A percentile compares a stretch with the other conserved stretches of the same genome.
Evolutionary conservation across 2,888 invertebrate genomes (phyloP).

Genomic region (Yponomeuta evonymella): DNA sequence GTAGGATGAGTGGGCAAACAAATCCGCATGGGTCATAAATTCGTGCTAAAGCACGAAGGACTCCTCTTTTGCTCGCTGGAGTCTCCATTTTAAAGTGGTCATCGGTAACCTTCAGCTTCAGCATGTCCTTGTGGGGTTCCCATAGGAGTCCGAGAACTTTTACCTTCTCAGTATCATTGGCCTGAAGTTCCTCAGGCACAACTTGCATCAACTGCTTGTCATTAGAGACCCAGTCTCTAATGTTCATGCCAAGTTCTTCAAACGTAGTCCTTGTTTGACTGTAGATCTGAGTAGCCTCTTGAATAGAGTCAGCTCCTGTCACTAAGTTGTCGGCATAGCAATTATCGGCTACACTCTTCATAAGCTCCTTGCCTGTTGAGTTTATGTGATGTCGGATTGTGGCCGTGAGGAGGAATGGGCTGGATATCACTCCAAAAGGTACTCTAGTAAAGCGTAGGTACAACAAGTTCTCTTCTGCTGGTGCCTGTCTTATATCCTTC

Average conservation of each 20-base stretch:
- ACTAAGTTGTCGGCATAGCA: neutral
- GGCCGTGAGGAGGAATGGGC: constrained; percentile 24
- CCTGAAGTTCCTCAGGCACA: constrained; percentile 4
- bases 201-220: neutral
- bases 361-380: neutral
- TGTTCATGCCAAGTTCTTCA: neutral
- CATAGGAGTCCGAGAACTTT: constrained; percentile 15
- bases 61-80: neutral
- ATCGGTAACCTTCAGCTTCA: constrained; percentile 5
- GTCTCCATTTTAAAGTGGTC: constrained; percentile 8
- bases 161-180: neutral
- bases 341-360: neutral
- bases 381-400: constrained; percentile 21
- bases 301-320: neutral
- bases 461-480: constrained; percentile 16
- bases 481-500: constrained; percentile 12
- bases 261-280: neutral
- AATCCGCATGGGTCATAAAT: constrained; percentile 21
- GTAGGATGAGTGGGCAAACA: constrained; percentile 11
- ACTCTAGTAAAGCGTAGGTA: constrained; percentile 23
- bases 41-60: constrained; percentile 14
- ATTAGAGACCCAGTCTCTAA: constrained; percentile 13
- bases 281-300: neutral
- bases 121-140: constrained; percentile 15
- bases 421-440: constrained; percentile 24